phyloP scores from a whole-genome alignment of 2,113 vertebrate species.

The Leptocoma aspasia region DNA sequence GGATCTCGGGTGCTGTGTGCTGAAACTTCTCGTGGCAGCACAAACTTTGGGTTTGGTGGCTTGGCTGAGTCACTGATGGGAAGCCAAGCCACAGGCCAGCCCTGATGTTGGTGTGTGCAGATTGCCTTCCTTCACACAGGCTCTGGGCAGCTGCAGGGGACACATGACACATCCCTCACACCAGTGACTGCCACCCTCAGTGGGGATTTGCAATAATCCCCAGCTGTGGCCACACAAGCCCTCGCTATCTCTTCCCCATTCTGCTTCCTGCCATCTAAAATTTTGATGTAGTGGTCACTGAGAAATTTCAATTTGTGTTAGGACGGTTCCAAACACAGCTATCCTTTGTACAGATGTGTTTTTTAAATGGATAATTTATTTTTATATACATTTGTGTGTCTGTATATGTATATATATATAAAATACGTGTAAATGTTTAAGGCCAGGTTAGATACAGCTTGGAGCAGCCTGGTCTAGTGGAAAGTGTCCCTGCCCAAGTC shows the following conservation, averaged over 20 bases:
- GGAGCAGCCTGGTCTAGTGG: not conserved
- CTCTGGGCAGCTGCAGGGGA: not conserved
- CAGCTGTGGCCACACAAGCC: not conserved
- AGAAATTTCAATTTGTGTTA: not conserved
- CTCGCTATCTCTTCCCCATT: not conserved
- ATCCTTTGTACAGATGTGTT: not conserved
- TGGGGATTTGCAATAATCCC: not conserved
- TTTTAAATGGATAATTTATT: not conserved
- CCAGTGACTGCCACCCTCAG: accelerated
- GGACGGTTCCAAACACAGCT: not conserved
- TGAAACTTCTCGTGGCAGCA: accelerated
- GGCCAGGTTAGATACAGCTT: not conserved
- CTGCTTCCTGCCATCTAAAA: not conserved
- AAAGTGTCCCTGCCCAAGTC: not conserved
- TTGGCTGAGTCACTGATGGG: not conserved
- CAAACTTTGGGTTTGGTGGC: not conserved
- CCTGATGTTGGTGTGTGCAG: not conserved
- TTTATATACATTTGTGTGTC: too few relatives aligned
- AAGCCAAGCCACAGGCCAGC: not conserved
- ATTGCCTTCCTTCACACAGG: not conserved
- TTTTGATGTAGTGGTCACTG: not conserved
- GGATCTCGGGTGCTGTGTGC: not conserved
- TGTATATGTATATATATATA: not conserved
- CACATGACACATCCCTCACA: not conserved
- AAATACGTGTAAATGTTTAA: not conserved